A percentile compares a stretch with the other conserved stretches of the same genome.
These are phyloP conservation scores for Diploptera punctata DNA, from an alignment of 2,888 invertebrate species.

Conservation along the genomic window DNA sequence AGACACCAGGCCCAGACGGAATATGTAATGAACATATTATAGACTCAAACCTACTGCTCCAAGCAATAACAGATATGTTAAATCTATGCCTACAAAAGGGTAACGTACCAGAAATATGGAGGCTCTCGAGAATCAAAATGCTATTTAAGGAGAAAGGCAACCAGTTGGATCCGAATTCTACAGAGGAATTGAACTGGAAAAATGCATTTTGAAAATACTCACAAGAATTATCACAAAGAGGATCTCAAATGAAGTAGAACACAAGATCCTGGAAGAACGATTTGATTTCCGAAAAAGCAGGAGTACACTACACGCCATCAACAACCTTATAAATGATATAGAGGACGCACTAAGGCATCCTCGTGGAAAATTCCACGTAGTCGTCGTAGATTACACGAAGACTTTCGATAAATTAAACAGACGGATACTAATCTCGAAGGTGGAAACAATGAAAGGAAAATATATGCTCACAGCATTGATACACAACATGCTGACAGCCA, in stretches of 20 bases:
- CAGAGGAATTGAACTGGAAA: not conserved
- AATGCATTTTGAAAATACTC: not conserved
- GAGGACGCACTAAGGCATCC: not conserved
- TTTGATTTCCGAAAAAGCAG: not conserved
- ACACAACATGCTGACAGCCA: not conserved
- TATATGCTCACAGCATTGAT: not conserved
- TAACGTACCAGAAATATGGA: not conserved
- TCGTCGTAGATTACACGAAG: too few species aligned
- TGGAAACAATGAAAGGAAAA: not conserved
- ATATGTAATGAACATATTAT: not conserved
- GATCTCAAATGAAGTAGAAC: not conserved
- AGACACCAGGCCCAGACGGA: not conserved
- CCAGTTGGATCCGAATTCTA: not conserved
- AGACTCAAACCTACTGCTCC: not conserved
- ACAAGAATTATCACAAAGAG: not conserved
- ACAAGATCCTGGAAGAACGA: not conserved
- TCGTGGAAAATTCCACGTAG: too few species aligned
- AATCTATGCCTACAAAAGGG: not conserved
- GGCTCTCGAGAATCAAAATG: constrained; percentile 1
- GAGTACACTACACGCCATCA: not conserved
- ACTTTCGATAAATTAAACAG: not conserved
- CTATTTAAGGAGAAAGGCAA: not conserved
- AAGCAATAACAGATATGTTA: not conserved
- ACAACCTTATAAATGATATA: not conserved
- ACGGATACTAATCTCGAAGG: not conserved